Evolutionary conservation across 2,113 vertebrate species (phyloP).

Genomic region (Paradoxurus hermaphroditus): DNA sequence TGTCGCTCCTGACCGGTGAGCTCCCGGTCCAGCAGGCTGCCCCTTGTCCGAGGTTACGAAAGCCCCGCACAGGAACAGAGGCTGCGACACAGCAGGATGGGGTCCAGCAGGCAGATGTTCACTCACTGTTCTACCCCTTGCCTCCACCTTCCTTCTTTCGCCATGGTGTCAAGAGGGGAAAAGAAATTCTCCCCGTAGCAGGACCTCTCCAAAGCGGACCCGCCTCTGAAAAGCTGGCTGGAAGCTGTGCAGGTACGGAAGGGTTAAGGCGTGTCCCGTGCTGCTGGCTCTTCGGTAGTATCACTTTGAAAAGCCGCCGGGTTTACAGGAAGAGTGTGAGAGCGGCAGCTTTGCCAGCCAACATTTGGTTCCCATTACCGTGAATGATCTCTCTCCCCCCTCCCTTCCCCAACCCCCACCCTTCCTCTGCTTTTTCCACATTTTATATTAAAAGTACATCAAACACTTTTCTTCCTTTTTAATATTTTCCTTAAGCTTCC

Average conservation of each 20-base stretch:
- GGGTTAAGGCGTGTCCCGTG: constrained; percentile 77
- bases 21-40: background rate
- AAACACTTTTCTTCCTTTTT: constrained; percentile 81
- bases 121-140: background rate
- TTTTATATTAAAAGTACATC: constrained; percentile 87
- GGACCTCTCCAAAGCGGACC: background rate
- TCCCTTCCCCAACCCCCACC: constrained; percentile 47
- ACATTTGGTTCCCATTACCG: constrained; percentile 93
- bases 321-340: constrained; percentile 83
- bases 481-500: constrained; percentile 82
- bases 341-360: constrained; percentile 74
- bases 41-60: background rate
- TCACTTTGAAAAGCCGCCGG: constrained; percentile 77
- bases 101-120: background rate
- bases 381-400: constrained; percentile 80
- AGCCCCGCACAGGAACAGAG: background rate
- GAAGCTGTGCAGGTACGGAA: constrained; percentile 46
- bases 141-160: background rate
- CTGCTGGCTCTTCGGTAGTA: constrained; percentile 33
- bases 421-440: constrained; percentile 57
- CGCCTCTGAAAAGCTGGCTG: background rate
- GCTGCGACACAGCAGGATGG: background rate
- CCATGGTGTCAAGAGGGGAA: background rate
- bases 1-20: background rate
- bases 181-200: background rate